Percentiles rank a stretch among this genome's conserved stretches.
phyloP scores from a whole-genome alignment of 2,888 invertebrate species.

The Melipona bicolor region DNA sequence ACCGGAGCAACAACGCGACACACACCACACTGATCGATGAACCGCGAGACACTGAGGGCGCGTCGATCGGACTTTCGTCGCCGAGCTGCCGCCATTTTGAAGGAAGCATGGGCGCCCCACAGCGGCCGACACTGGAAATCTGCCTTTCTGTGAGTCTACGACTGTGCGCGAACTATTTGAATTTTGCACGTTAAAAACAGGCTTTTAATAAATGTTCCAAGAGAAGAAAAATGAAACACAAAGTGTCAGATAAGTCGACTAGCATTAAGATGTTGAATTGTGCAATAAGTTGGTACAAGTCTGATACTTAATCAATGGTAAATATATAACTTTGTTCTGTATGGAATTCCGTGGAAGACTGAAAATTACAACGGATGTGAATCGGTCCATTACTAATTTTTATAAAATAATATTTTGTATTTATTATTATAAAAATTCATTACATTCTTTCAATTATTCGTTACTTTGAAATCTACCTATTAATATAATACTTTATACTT shows the following conservation, averaged over 20 bases:
- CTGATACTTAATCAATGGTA: background rate
- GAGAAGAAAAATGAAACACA: background rate
- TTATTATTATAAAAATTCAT: background rate
- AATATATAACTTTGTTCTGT: background rate
- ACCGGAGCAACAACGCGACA: slow-evolving; percentile 80
- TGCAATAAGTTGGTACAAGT: background rate
- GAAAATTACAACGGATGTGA: background rate
- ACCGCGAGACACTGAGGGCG: slow-evolving; percentile 83
- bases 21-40: slow-evolving; percentile 84
- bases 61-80: slow-evolving; percentile 74
- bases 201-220: too few relatives aligned
- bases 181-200: background rate
- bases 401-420: background rate
- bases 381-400: background rate
- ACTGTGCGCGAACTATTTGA: slow-evolving; percentile 15
- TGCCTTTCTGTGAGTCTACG: too few relatives aligned
- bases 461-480: too few relatives aligned
- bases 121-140: background rate
- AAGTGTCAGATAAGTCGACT: background rate
- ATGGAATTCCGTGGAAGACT: background rate
- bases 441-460: too few relatives aligned
- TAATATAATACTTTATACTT: too few relatives aligned
- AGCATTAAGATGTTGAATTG: background rate
- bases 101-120: background rate
- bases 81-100: slow-evolving; percentile 33